Evolutionary conservation across 2,888 invertebrate genomes (phyloP).

Genomic region (Blomia tropicalis): DNA sequence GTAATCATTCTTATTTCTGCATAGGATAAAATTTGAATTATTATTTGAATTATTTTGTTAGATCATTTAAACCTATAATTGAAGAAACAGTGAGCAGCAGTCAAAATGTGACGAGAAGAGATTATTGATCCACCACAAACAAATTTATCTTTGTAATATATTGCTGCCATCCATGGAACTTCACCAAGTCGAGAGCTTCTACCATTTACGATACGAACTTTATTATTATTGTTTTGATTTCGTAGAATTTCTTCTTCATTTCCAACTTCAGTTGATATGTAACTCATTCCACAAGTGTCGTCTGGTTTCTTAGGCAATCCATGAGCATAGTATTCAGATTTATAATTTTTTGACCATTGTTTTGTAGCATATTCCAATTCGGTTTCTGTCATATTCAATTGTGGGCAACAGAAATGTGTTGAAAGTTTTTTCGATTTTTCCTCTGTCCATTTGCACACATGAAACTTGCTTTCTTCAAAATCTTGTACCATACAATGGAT

Average conservation of each 20-base stretch:
- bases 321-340: neutral
- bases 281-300: neutral
- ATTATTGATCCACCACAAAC: constrained; percentile 27
- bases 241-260: neutral
- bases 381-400: neutral
- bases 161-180: constrained; percentile 20
- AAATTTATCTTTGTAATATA: neutral
- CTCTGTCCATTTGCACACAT: neutral
- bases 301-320: neutral
- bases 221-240: neutral
- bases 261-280: neutral
- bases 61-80: neutral
- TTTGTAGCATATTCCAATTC: neutral
- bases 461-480: neutral
- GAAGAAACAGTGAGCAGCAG: constrained; percentile 28
- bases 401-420: no score
- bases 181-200: neutral
- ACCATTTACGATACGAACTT: constrained; percentile 11
- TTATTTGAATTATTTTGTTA: neutral
- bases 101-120: constrained; percentile 26
- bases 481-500: neutral
- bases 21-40: neutral
- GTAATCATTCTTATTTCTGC: neutral
- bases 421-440: neutral
- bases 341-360: neutral